These are phyloP conservation scores for Sorex araneus DNA, from an alignment of 2,113 vertebrate genomes.

Conservation along the genomic window DNA sequence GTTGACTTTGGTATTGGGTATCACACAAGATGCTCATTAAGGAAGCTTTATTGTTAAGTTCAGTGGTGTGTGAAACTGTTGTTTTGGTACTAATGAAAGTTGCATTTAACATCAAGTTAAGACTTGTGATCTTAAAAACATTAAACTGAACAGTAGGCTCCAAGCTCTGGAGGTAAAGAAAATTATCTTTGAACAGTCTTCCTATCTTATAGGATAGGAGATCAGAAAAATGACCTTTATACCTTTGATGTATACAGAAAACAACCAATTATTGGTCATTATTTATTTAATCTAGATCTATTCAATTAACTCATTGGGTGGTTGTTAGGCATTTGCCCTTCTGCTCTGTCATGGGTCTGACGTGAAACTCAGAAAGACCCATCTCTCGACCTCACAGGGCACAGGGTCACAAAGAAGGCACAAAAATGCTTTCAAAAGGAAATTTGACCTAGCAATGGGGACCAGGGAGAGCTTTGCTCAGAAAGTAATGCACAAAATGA, in stretches of 20 bases:
- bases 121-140: neutral
- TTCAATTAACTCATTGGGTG: neutral
- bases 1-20: neutral
- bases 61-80: neutral
- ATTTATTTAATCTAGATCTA: neutral
- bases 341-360: neutral
- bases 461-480: neutral
- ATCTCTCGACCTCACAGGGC: neutral
- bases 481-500: neutral
- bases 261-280: neutral
- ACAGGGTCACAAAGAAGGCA: neutral
- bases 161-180: neutral
- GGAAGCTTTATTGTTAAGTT: neutral
- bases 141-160: neutral
- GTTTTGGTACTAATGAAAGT: neutral
- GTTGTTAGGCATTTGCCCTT: too few species aligned
- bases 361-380: neutral
- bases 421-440: neutral
- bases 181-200: neutral
- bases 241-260: neutral
- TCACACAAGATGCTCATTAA: neutral
- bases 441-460: neutral
- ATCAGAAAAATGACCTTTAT: neutral
- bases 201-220: neutral
- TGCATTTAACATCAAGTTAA: neutral